A percentile compares a stretch with the other conserved stretches of the same genome.
phyloP scores from a whole-genome alignment of 2,113 vertebrate species.

The Rhabdomys dilectus region DNA sequence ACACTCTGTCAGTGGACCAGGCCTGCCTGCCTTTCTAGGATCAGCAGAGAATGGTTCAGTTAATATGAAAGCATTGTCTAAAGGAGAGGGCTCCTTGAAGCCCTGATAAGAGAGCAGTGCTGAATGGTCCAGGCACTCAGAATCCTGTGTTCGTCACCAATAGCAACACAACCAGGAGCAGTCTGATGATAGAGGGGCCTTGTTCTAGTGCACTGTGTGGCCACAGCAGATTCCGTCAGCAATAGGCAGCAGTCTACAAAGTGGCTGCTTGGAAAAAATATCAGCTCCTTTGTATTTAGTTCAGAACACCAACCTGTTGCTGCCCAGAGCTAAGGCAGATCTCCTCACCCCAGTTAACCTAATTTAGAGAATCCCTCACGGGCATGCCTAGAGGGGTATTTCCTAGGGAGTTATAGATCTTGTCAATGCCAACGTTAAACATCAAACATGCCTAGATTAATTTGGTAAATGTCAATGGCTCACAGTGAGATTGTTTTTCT shows the following conservation, averaged over 20 bases:
- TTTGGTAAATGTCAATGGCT: neutral
- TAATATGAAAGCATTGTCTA: conserved; percentile 10
- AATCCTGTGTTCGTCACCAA: neutral
- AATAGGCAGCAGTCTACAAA: neutral
- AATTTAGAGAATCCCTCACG: neutral
- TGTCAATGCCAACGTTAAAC: neutral
- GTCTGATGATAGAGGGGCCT: neutral
- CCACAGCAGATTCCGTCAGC: neutral
- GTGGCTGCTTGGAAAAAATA: neutral
- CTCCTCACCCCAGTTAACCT: neutral
- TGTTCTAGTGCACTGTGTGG: neutral
- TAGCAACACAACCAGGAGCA: neutral
- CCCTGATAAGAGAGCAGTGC: neutral
- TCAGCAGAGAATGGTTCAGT: neutral
- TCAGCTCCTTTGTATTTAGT: neutral
- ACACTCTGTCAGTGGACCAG: neutral
- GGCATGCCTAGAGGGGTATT: neutral
- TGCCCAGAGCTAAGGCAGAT: neutral
- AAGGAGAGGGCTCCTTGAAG: neutral
- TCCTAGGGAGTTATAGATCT: neutral
- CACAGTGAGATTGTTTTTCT: neutral
- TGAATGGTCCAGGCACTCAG: neutral
- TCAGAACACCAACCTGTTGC: neutral
- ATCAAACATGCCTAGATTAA: neutral
- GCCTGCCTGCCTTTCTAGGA: neutral